phyloP scores from a whole-genome alignment of 2,113 vertebrate genomes.

The Osmerus eperlanus region DNA sequence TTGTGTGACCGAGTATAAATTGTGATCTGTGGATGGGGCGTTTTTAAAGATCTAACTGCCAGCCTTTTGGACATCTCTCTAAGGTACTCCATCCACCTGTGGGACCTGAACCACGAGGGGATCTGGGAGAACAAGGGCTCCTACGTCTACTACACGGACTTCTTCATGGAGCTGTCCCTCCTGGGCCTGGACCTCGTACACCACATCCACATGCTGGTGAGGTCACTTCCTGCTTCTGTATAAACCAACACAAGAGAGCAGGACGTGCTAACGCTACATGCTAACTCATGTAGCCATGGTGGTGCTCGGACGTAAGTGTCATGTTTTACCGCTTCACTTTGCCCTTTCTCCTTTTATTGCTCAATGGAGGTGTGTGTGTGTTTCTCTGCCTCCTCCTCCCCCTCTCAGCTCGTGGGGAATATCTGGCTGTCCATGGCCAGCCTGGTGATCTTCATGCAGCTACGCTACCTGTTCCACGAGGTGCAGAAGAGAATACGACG shows the following conservation, averaged over 20 bases:
- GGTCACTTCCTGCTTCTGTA: constrained; percentile 19
- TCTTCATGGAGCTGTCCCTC: constrained; percentile 91
- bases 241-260: no score
- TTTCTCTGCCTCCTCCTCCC: neutral
- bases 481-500: constrained; percentile 89
- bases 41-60: no score
- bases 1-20: neutral
- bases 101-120: constrained; percentile 94
- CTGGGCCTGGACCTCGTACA: constrained; percentile 93
- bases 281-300: no score
- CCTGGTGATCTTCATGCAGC: constrained; percentile 98
- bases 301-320: no score
- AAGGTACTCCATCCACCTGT: constrained; percentile 94
- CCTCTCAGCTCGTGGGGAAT: constrained; percentile 90
- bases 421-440: constrained; percentile 99
- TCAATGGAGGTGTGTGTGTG: neutral
- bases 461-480: constrained; percentile 95
- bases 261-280: no score
- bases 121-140: constrained; percentile 96
- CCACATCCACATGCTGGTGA: constrained; percentile 97
- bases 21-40: no score
- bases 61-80: no score
- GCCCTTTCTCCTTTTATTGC: neutral
- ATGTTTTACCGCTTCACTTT: no score
- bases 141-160: constrained; percentile 95